Evolutionary conservation across 2,888 invertebrate genomes (phyloP).

Genomic region (Dastarcus helophoroides): DNA sequence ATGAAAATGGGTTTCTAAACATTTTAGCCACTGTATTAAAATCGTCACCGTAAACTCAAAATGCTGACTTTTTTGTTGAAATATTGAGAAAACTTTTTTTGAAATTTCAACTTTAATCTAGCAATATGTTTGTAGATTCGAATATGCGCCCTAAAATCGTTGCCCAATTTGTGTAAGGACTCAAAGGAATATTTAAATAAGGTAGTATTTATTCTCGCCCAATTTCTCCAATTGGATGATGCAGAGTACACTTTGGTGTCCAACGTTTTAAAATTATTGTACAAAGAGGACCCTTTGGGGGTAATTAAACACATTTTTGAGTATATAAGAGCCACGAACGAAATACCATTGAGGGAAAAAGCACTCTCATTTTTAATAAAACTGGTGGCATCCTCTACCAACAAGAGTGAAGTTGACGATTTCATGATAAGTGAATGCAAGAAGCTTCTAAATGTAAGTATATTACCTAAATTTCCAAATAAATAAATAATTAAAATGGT

Average conservation of each 20-base stretch:
- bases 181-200: slow-evolving; percentile 71
- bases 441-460: slow-evolving; percentile 63
- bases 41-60: too few relatives aligned
- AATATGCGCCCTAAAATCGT: slow-evolving; percentile 86
- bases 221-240: slow-evolving; percentile 81
- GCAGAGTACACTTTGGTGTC: slow-evolving; percentile 77
- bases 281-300: slow-evolving; percentile 62
- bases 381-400: slow-evolving; percentile 35
- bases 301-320: slow-evolving; percentile 45
- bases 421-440: slow-evolving; percentile 72
- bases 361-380: slow-evolving; percentile 83
- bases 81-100: too few relatives aligned
- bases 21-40: too few relatives aligned
- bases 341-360: slow-evolving; percentile 70
- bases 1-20: too few relatives aligned
- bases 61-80: too few relatives aligned
- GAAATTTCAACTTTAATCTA: too few relatives aligned
- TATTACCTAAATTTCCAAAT: slow-evolving; percentile 3
- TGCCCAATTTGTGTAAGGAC: slow-evolving; percentile 79
- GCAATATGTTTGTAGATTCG: slow-evolving; percentile 82
- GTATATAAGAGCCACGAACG: slow-evolving; percentile 48
- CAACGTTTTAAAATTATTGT: slow-evolving; percentile 65
- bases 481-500: slow-evolving; percentile 1
- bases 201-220: slow-evolving; percentile 85
- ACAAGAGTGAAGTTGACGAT: slow-evolving; percentile 78